Conservation (phyloP, 2,888 invertebrate genomes). For the Oithona nana region DNA sequence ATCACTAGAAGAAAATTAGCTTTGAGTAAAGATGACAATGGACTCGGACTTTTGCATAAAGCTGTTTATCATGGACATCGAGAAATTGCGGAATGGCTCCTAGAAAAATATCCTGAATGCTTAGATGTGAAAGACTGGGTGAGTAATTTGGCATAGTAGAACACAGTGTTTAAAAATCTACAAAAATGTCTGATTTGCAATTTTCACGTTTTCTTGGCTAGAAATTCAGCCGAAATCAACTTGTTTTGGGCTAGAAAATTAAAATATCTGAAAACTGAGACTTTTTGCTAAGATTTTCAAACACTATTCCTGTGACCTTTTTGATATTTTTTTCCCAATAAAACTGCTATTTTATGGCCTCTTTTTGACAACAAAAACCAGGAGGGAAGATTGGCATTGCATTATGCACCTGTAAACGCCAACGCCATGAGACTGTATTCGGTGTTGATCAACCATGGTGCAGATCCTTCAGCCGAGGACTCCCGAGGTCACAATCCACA, state of each 20-base stretch:
- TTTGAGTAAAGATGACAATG: slow-evolving; percentile 21
- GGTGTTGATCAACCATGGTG: not conserved
- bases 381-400: not conserved
- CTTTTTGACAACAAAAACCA: too few relatives aligned
- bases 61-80: slow-evolving; percentile 65
- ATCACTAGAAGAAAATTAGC: slow-evolving; percentile 59
- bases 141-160: too few relatives aligned
- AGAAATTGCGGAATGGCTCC: slow-evolving; percentile 56
- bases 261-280: too few relatives aligned
- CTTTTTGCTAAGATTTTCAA: too few relatives aligned
- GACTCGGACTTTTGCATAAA: slow-evolving; percentile 45
- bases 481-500: not conserved
- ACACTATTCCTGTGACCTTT: too few relatives aligned
- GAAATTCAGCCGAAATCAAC: too few relatives aligned
- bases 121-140: slow-evolving; percentile 66
- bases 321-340: not conserved
- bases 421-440: not conserved
- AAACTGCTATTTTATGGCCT: not conserved
- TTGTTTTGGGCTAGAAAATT: too few relatives aligned
- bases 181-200: too few relatives aligned
- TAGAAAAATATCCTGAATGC: slow-evolving; percentile 48
- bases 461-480: not conserved
- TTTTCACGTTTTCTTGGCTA: too few relatives aligned
- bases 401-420: not conserved
- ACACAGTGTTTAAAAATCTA: too few relatives aligned